phyloP scores from a whole-genome alignment of 1,140 invertebrate species.

The Agrypnia vestita region DNA sequence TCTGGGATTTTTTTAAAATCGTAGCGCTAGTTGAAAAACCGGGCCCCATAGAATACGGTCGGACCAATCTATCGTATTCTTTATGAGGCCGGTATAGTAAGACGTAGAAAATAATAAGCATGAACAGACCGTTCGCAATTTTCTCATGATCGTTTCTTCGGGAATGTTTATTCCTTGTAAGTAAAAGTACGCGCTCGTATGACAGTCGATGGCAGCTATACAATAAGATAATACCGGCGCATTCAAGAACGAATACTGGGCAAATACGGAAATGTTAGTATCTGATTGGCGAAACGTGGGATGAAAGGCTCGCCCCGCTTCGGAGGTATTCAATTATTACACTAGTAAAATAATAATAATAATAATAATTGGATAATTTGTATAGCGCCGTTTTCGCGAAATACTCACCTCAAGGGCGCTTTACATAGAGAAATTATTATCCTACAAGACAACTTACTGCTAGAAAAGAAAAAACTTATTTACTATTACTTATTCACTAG shows the following conservation, averaged over 20 bases:
- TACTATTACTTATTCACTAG: too few species aligned
- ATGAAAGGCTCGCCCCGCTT: conserved; percentile 41
- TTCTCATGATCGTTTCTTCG: conserved; percentile 49
- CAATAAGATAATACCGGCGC: conserved; percentile 29
- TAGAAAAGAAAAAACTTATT: too few species aligned
- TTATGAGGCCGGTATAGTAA: conserved; percentile 35
- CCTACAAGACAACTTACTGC: too few species aligned
- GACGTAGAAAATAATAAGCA: conserved; percentile 42
- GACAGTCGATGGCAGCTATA: conserved; percentile 36
- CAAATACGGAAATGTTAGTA: conserved; percentile 40
- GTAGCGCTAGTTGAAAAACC: background rate
- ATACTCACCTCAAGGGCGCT: too few species aligned
- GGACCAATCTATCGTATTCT: conserved; percentile 37
- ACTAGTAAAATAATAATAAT: too few species aligned
- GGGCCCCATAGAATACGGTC: background rate
- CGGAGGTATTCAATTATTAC: background rate
- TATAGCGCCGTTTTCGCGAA: too few species aligned
- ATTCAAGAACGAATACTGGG: background rate
- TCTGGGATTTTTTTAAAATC: too few species aligned
- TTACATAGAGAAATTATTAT: too few species aligned
- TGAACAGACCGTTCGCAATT: conserved; percentile 33
- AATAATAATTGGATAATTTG: too few species aligned
- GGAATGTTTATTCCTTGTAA: conserved; percentile 46
- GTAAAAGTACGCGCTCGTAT: conserved; percentile 34
- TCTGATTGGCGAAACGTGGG: conserved; percentile 37